Evolutionary conservation across 2,888 invertebrate species (phyloP).

Genomic region (Bombylius discolor): DNA sequence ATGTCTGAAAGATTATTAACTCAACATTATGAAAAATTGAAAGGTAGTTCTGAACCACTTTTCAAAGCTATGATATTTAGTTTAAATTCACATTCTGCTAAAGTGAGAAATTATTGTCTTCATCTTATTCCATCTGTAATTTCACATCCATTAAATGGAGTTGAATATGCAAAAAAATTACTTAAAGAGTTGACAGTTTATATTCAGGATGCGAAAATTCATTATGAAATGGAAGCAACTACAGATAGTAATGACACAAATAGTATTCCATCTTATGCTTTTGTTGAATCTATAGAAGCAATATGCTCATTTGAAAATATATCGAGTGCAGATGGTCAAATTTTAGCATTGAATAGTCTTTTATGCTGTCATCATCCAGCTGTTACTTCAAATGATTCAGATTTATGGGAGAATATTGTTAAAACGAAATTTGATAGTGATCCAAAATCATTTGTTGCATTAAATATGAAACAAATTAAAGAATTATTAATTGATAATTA

Average conservation of each 20-base stretch:
- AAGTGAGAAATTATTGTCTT: conserved; percentile 50
- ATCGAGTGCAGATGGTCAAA: conserved; percentile 39
- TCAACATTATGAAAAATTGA: conserved; percentile 54
- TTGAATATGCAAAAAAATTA: conserved; percentile 48
- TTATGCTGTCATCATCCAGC: conserved; percentile 65
- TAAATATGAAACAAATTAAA: conserved; percentile 44
- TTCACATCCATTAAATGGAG: conserved; percentile 41
- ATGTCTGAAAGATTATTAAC: conserved; percentile 59
- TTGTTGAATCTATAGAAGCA: conserved; percentile 26
- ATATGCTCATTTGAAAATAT: conserved; percentile 25
- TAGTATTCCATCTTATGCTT: conserved; percentile 22
- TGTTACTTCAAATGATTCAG: conserved; percentile 42
- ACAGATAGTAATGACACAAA: conserved; percentile 23
- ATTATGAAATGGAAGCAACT: conserved; percentile 21
- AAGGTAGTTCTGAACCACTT: conserved; percentile 51
- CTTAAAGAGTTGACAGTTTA: conserved; percentile 52
- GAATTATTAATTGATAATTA: conserved; percentile 49
- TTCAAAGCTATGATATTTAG: conserved; percentile 59
- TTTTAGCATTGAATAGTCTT: conserved; percentile 52
- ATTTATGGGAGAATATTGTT: conserved; percentile 58
- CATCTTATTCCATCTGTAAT: conserved; percentile 48
- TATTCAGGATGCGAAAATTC: conserved; percentile 48
- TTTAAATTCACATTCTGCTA: conserved; percentile 47
- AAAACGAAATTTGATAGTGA: conserved; percentile 28
- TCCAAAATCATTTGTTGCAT: conserved; percentile 43